Evolutionary conservation across 2,113 vertebrate genomes (phyloP), one percentile per base, ranked within the genome.

Genomic region (Rhabdomys dilectus): DNA sequence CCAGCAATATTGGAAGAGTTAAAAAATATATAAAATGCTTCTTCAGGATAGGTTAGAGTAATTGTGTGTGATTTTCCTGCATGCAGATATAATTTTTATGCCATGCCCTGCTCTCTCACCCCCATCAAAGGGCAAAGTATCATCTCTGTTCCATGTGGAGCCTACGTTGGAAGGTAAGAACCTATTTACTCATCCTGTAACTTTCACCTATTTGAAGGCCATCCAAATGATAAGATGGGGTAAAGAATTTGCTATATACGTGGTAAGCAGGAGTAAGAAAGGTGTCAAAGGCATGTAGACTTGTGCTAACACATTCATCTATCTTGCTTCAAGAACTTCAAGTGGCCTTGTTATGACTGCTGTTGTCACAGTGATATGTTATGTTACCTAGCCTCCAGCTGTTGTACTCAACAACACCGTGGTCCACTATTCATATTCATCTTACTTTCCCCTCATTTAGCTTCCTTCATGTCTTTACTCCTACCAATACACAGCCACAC

Each of bases 51-150:
- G 7, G 7, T 1, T 48, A 39, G 24, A 45, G 11, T 3, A 75
- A 36, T 7, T 78, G 12, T 39, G 2, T 29, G 1, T 19, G 22
- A 64, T 2, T 12, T 60, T 0, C 17, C 31, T 75, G n/a, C 0
- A 0, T 72, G n/a, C 19, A 94, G 58, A 80, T 9, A 58, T 34
- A 66, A 75, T 88, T 91, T 82, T 45, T 77, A 60, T 8, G 62
- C 16, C 15, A 19, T 39, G 22, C 58, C 34, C 82, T 39, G 8
- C 11, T 86, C 19, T 36, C 51, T 85, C 84, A 53, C n/a, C 15
- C 17, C 56, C 15, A 9, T 17, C 5, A 2, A 0, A 6, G 48
- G 22, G 34, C 13, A 87, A 60, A n/a, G 31, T 22, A 2, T 70
- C 3, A 0, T 58, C 17, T 96, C 60, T 72, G 51, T 26, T 42